Evolutionary conservation across 2,797 vertebrate genomes (phyloP).

Genomic region (Holocentrus rufus): DNA sequence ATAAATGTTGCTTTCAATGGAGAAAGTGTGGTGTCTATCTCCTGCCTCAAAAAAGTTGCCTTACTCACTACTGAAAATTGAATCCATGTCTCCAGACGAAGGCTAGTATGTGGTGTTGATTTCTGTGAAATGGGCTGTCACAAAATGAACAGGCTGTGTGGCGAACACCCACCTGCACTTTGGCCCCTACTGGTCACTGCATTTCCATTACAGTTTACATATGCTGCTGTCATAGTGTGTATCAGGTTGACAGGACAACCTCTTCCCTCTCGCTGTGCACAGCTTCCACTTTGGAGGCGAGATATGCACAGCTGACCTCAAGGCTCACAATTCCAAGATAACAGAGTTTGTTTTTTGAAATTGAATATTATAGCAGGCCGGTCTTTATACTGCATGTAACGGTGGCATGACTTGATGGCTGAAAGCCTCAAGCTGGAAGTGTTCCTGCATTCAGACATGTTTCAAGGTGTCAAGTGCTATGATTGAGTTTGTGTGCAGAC

Average conservation of each 20-base stretch:
- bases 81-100: slow-evolving; percentile 26
- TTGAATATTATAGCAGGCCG: neutral
- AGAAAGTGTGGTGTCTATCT: slow-evolving; percentile 14
- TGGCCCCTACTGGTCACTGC: slow-evolving; percentile 39
- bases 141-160: slow-evolving; percentile 75
- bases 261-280: slow-evolving; percentile 51
- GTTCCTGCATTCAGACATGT: neutral
- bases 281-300: slow-evolving; percentile 62
- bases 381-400: neutral
- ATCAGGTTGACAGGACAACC: slow-evolving; percentile 61
- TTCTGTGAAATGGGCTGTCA: slow-evolving; percentile 75
- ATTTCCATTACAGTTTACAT: slow-evolving; percentile 72
- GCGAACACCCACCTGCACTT: slow-evolving; percentile 69
- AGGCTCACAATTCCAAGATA: slow-evolving; percentile 22
- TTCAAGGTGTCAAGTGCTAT: neutral
- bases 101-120: slow-evolving; percentile 42
- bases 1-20: slow-evolving; percentile 38
- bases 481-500: neutral
- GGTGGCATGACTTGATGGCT: neutral
- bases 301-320: slow-evolving; percentile 60
- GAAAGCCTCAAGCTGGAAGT: neutral
- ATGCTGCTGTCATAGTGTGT: slow-evolving; percentile 71
- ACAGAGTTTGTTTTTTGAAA: neutral
- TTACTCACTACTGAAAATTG: slow-evolving; percentile 37
- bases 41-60: slow-evolving; percentile 4